Base-by-base conservation (phyloP, 92 coral and sea anemone species). In the Heliopora coerulea region DNA sequence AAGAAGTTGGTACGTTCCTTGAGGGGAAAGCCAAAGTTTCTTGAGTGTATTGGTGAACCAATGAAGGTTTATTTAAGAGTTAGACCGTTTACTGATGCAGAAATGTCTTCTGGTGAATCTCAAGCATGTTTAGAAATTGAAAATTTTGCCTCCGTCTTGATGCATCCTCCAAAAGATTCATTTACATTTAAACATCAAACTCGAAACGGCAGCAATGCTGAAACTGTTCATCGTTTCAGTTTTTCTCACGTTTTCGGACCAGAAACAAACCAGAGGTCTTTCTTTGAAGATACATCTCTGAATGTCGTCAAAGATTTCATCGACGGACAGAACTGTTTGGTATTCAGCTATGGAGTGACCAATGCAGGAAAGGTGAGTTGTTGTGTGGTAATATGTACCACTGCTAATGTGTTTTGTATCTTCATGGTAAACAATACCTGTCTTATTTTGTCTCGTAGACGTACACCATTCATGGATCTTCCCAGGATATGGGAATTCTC, bases 271-370 rank as follows among this genome's bases (percentile, higher is more conserved):
- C 97, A 87, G 75, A 84, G 78, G 68, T 32, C 58, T 44, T 89
- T 92, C 81, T 92, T 92, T 63, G 90, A 90, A 68, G 86, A 83
- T 29, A 89, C 97, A 10, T 67, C 86, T 13, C 56, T 90, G 37
- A 87, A 76, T 35, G 57, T 92, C 59, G 91, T 87, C 21, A 88
- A 87, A 57, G 97, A 92, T 58, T 92, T 92, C 46, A 80, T 92
- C 48, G 83, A 89, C 49, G 97, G 97, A 28, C 97, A 92, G 59
- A 92, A 92, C 78, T 92, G 97, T 70, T 70, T 92, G 80, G 85
- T 89, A 1, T 92, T 92, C 62, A 92, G 96, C 1, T 89, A 92
- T 62, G 97, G 97, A 42, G 92, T 89, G 4, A 89, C 97, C 7
- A 92, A 92, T 39, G 88, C 97, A 27, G 97, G 96, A 56, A 92